Evolutionary conservation across 2,888 invertebrate species (phyloP).

Genomic region (Abscondita cerata): DNA sequence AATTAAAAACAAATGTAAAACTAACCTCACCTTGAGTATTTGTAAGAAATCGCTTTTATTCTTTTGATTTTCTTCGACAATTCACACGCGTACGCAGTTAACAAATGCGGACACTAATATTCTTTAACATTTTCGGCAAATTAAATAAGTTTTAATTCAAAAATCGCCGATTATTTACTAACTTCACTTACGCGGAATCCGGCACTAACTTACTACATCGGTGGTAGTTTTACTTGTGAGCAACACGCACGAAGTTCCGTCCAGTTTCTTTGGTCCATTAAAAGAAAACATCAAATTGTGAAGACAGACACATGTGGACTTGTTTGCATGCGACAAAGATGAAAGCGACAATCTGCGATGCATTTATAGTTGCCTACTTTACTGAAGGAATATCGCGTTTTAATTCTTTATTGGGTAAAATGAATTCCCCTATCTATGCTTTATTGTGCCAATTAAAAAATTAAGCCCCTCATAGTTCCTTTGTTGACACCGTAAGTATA

Average conservation of each 20-base stretch:
- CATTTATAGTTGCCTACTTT: no score
- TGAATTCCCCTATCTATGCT: no score
- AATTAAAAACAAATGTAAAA: constrained; percentile 28
- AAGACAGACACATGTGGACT: not conserved
- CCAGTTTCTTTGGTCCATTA: constrained; percentile 32
- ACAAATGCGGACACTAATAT: not conserved
- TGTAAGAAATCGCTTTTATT: constrained; percentile 7
- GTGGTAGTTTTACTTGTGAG: constrained; percentile 19
- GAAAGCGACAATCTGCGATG: not conserved
- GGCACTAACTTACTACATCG: constrained; percentile 3
- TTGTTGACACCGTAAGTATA: no score
- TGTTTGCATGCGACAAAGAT: not conserved
- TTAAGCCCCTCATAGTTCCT: no score
- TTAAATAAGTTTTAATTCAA: constrained; percentile 11
- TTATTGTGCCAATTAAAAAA: no score
- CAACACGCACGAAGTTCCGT: constrained; percentile 11
- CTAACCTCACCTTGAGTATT: constrained; percentile 32
- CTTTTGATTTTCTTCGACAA: constrained; percentile 2
- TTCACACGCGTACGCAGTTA: not conserved
- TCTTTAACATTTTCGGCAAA: constrained; percentile 11
- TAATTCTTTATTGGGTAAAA: no score
- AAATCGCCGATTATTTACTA: not conserved
- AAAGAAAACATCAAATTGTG: constrained; percentile 11
- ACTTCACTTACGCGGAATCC: not conserved
- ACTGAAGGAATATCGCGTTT: no score